Base-by-base conservation (phyloP, 2,888 invertebrate species). In the Abrostola triplasia region DNA sequence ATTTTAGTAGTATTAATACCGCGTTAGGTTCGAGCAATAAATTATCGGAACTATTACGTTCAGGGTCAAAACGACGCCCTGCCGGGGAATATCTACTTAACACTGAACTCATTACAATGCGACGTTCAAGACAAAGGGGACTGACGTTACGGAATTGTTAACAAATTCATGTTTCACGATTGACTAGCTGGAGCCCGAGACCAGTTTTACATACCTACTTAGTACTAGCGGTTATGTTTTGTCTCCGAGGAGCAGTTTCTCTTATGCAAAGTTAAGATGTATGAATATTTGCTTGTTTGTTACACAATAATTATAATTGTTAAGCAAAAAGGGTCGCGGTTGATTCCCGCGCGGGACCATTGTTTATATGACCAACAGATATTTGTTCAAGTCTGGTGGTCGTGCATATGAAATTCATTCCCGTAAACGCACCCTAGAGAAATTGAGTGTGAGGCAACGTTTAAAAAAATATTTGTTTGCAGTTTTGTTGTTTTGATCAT, bases 91-190 rank as follows among this genome's bases (percentile, higher is more conserved):
- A 75, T 62, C 62, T 55, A 55, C 51, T 41, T 53, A 68, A 63
- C 64, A 58, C 51, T 40, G 38, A 75, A 78, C 61, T 67, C 65
- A 65, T 76, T 79, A 75, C 66, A 75, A 75, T 79, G 57, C 59
- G 48, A 67, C 69, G 65, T 64, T 75, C 64, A 54, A 59, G 58
- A 69, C 73, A 77, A 77, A 67, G 65, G 57, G 64, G 64, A 58
- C 59, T 48, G 64, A 54, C 54, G 44, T 59, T 57, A 51, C 52
- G 52, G 65, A 67, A 72, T 69, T 77, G 78, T 59, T 69, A 72
- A 62, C 70, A 66, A 77, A 74, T 71, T 64, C 68, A 61, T 74
- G 65, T 53, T 64, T 42, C 62, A 65, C 55, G 59, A 61, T 59
- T 66, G 52, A 59, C 56, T 64, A 24, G 44, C 55, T 47, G 41